Conservation (phyloP, 92 coral and sea anemone genomes). For the Meandrina meandrites region DNA sequence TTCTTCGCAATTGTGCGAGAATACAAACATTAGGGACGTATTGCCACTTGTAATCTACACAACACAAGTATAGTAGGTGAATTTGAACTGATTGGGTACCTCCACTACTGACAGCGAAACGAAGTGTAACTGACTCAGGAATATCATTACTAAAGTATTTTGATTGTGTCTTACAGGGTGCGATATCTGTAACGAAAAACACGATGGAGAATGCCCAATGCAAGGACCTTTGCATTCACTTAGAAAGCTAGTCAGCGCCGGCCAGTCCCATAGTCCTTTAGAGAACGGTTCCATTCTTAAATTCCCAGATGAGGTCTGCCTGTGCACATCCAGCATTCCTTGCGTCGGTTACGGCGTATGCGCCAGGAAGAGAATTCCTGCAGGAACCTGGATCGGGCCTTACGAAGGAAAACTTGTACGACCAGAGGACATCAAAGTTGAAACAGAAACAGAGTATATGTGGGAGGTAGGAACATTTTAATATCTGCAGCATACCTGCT, state of each 20-base stretch:
- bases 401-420: constrained; percentile 98
- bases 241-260: constrained; percentile 92
- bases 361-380: constrained; percentile 93
- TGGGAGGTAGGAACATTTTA: constrained; percentile 92
- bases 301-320: constrained; percentile 98
- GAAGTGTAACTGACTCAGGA: too few relatives aligned
- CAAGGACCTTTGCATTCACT: constrained; percentile 98
- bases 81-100: not conserved
- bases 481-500: too few relatives aligned
- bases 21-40: not conserved
- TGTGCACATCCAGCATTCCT: constrained; percentile 97
- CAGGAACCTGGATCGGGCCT: constrained; percentile 99
- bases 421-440: constrained; percentile 88
- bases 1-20: not conserved
- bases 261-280: constrained; percentile 88
- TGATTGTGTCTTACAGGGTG: constrained; percentile 63
- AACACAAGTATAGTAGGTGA: not conserved
- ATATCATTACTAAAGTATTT: too few relatives aligned
- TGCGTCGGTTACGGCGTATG: constrained; percentile 97
- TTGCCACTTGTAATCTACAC: not conserved
- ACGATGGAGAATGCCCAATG: constrained; percentile 99
- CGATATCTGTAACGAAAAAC: constrained; percentile 93
- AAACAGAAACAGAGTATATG: constrained; percentile 96
- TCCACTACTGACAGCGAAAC: too few relatives aligned
- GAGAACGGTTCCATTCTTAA: constrained; percentile 93